Evolutionary conservation across 2,797 vertebrate species (phyloP).

Genomic region (Mastacembelus armatus): DNA sequence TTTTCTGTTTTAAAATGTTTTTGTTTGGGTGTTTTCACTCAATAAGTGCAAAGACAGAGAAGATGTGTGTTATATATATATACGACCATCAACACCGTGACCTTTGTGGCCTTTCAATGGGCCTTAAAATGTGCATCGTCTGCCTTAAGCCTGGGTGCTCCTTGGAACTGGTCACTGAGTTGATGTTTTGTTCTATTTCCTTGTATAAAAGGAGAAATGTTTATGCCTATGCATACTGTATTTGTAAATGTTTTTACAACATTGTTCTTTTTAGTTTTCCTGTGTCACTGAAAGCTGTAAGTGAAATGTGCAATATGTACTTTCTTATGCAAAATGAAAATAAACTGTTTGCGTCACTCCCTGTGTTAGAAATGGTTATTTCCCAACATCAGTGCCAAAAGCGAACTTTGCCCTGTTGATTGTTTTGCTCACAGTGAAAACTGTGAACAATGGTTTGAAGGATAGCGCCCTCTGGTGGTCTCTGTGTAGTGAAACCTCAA

Average conservation of each 20-base stretch:
- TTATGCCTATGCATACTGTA: slow-evolving; percentile 75
- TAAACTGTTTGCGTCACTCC: slow-evolving; percentile 31
- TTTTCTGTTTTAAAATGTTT: background rate
- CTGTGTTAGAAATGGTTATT: background rate
- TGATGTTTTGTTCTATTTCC: slow-evolving; percentile 67
- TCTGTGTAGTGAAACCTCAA: background rate
- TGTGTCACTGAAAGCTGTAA: slow-evolving; percentile 9
- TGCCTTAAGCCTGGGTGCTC: slow-evolving; percentile 48
- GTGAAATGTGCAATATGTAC: slow-evolving; percentile 44
- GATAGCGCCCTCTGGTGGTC: slow-evolving; percentile 43
- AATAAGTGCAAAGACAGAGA: slow-evolving; percentile 45
- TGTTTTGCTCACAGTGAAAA: background rate
- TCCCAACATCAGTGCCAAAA: background rate
- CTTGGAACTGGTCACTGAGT: slow-evolving; percentile 33
- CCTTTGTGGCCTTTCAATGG: slow-evolving; percentile 33
- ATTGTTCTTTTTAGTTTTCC: slow-evolving; percentile 11
- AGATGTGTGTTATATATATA: slow-evolving; percentile 23
- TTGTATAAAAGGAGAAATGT: slow-evolving; percentile 73
- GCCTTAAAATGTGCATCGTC: slow-evolving; percentile 54
- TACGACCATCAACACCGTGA: slow-evolving; percentile 37
- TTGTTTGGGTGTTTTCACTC: slow-evolving; percentile 22
- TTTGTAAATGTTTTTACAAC: slow-evolving; percentile 41
- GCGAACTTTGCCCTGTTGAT: background rate
- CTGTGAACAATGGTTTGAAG: background rate
- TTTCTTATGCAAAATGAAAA: slow-evolving; percentile 36